Conservation (phyloP, 2,888 invertebrate genomes). For the Pristionchus exspectatus region DNA sequence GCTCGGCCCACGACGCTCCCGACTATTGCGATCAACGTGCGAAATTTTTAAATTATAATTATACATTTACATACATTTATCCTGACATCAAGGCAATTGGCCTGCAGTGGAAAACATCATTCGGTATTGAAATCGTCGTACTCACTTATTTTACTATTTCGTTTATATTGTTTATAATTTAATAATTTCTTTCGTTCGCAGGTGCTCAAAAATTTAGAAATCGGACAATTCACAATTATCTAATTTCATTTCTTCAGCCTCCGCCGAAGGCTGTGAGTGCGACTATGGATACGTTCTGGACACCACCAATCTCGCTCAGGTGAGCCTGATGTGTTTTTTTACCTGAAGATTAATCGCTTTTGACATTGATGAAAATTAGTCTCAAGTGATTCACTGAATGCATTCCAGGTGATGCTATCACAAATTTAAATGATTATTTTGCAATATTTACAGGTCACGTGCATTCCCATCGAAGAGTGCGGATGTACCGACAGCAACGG, state of each 20-base stretch:
- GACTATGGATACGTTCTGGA: constrained; percentile 74
- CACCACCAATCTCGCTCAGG: constrained; percentile 59
- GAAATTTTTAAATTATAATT: neutral
- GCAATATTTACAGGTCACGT: constrained; percentile 55
- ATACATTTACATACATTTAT: no score
- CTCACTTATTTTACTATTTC: neutral
- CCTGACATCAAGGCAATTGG: no score
- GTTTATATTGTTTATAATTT: no score
- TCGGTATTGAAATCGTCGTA: no score
- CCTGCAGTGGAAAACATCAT: no score
- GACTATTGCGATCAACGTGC: constrained; percentile 59
- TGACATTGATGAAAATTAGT: neutral
- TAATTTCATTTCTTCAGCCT: constrained; percentile 57
- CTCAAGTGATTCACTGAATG: no score
- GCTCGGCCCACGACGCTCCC: constrained; percentile 61
- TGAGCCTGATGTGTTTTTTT: neutral
- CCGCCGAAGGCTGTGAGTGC: constrained; percentile 77
- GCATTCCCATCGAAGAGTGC: constrained; percentile 64
- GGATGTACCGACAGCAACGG: constrained; percentile 73
- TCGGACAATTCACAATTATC: no score
- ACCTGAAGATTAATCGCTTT: neutral
- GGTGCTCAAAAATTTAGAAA: no score
- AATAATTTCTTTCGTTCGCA: no score
- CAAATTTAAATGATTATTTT: no score
- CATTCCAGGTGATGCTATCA: no score